A percentile compares a stretch with the other conserved stretches of the same genome.
Conservation (phyloP, 2,113 vertebrate species). For the Trochalopteron elliotii region DNA sequence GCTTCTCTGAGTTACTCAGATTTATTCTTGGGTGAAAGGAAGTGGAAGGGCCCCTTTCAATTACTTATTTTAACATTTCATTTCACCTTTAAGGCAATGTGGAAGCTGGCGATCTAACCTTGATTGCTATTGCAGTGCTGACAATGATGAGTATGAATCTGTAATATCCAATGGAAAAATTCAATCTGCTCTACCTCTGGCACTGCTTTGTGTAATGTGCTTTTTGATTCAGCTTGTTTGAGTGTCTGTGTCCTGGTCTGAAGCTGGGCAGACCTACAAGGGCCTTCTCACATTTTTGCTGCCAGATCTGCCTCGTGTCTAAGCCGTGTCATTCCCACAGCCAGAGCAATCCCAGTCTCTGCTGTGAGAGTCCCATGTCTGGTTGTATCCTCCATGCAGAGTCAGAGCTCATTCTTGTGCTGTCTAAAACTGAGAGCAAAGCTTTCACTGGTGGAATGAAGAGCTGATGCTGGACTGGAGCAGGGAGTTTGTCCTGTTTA, state of each 20-base stretch:
- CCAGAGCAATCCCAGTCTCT: not conserved
- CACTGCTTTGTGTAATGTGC: not conserved
- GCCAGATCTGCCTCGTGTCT: not conserved
- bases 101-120: not conserved
- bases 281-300: not conserved
- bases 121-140: not conserved
- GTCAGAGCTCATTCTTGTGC: not conserved
- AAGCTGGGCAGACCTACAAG: fast-evolving
- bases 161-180: not conserved
- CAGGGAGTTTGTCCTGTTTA: not conserved
- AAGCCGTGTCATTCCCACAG: not conserved
- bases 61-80: not conserved
- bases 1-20: not conserved
- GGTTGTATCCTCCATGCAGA: fast-evolving
- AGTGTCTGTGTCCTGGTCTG: not conserved
- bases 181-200: not conserved
- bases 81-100: not conserved
- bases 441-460: not conserved
- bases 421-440: not conserved
- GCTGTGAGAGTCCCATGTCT: fast-evolving
- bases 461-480: not conserved
- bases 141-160: not conserved
- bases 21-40: not conserved
- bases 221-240: fast-evolving
- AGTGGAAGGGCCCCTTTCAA: not conserved